Evolutionary conservation across 2,888 invertebrate genomes (phyloP), one percentile per base, ranked within the genome.

Genomic region (Strigamia transsilvanica): DNA sequence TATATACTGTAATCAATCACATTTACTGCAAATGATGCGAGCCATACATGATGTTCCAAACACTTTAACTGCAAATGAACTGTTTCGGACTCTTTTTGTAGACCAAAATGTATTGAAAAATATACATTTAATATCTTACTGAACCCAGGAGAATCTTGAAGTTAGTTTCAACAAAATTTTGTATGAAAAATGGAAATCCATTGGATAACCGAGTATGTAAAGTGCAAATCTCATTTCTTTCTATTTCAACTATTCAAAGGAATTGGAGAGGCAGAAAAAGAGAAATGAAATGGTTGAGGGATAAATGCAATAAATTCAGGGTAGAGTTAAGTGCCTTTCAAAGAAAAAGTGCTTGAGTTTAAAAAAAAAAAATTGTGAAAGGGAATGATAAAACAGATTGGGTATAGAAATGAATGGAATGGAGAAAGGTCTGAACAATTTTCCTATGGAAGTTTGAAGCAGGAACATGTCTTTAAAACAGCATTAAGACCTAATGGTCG

Each of bases 251-350:
- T 66, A 66, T 66, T 66, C 61, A 66, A 66, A 66, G 23, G 61
- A 66, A 66, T 66, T 66, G 61, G 23, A 66, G 61, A 66, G 21
- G 21, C 23, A 66, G 23, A 66, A 66, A 66, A 66, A 66, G 2
- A 66, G 21, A 66, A 23, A 66, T 66, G 23, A 66, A 66, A 66
- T 66, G 61, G 61, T 66, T 66, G 61, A n/a, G 18, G 23, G 61
- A 10, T 66, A 66, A 66, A 66, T 66, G 61, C 61, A 66, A 66
- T 66, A 66, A 66, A 66, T 66, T 66, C 61, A 66, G 21, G 61
- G 23, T 66, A 66, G 61, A 66, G 61, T 66, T 66, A 66, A 66
- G 23, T 21, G 23, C 61, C 61, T 66, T 66, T 66, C 61, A 66
- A 21, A 15, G 23, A 66, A 66, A 66, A 66, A 66, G 23, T 46